phyloP scores from a whole-genome alignment of 2,888 invertebrate genomes.

The Eristalis arbustorum region DNA sequence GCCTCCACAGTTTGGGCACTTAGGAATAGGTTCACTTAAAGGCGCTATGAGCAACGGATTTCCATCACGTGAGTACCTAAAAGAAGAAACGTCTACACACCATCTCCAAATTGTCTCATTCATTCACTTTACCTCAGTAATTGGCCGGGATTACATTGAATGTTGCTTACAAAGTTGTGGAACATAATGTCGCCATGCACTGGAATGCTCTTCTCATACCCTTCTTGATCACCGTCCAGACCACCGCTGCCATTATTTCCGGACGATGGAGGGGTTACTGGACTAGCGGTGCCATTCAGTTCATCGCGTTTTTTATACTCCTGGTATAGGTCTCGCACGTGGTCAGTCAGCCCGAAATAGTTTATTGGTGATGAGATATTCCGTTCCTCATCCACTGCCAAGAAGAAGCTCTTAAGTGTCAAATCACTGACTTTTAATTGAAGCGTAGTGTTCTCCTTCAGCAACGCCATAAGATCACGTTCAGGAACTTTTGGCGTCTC shows the following conservation, averaged over 20 bases:
- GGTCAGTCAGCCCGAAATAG: conserved; percentile 80
- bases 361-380: conserved; percentile 76
- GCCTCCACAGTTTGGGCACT: conserved; percentile 87
- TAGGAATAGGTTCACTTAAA: conserved; percentile 81
- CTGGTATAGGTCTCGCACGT: conserved; percentile 83
- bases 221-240: conserved; percentile 81
- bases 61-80: conserved; percentile 88
- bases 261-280: conserved; percentile 72
- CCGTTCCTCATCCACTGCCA: conserved; percentile 84
- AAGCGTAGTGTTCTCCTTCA: conserved; percentile 84
- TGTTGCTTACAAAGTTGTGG: conserved; percentile 87
- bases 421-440: conserved; percentile 80
- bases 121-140: conserved; percentile 85
- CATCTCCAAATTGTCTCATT: no score
- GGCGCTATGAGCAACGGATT: conserved; percentile 87
- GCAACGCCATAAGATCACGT: conserved; percentile 85
- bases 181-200: conserved; percentile 91
- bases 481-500: conserved; percentile 88
- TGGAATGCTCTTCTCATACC: conserved; percentile 89
- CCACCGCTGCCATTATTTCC: conserved; percentile 69
- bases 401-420: conserved; percentile 81
- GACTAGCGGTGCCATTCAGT: conserved; percentile 68
- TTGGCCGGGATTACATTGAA: conserved; percentile 90
- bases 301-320: conserved; percentile 83
- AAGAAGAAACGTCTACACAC: neutral